Evolutionary conservation across 2,113 vertebrate genomes (phyloP).

Genomic region (Rostratula benghalensis): DNA sequence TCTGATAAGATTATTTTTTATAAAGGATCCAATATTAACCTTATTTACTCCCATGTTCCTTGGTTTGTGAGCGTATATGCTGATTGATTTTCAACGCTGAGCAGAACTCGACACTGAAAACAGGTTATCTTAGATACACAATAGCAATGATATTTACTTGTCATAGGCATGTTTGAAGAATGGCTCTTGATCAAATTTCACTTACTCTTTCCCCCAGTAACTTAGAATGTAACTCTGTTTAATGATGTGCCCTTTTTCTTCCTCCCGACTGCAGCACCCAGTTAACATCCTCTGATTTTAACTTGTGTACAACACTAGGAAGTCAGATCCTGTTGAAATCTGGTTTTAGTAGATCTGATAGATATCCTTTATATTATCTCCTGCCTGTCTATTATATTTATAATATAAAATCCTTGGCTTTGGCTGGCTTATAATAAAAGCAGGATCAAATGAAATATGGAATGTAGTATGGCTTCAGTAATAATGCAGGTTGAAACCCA

Average conservation of each 20-base stretch:
- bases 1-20: not conserved
- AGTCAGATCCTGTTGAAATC: not conserved
- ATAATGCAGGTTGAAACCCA: not conserved
- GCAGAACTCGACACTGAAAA: not conserved
- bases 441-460: not conserved
- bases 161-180: not conserved
- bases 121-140: not conserved
- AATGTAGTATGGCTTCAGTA: not conserved
- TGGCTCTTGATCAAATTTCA: not conserved
- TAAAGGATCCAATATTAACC: not conserved
- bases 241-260: not conserved
- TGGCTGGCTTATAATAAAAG: not conserved
- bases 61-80: not conserved
- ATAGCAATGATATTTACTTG: not conserved
- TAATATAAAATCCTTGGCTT: not conserved
- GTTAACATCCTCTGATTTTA: not conserved
- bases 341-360: not conserved
- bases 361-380: not conserved
- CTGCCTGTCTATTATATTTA: not conserved
- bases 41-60: not conserved
- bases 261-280: fast-evolving
- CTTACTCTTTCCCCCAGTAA: not conserved
- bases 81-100: not conserved
- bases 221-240: not conserved
- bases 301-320: not conserved